These are phyloP conservation scores for Myodes glareolus DNA, from an alignment of 2,113 vertebrate species.

Conservation along the genomic window DNA sequence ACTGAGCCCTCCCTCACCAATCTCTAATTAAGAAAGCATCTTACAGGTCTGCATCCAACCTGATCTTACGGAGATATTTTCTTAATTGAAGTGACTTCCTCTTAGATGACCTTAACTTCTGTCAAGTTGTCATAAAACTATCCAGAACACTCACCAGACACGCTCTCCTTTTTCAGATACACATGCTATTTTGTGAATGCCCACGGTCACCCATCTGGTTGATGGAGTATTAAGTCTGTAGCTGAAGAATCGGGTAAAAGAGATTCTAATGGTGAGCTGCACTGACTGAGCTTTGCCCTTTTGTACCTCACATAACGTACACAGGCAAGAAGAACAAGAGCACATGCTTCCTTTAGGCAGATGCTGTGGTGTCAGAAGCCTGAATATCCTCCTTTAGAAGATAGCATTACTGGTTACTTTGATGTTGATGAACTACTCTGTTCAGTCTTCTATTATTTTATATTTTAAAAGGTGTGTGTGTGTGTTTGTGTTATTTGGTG, in stretches of 20 bases:
- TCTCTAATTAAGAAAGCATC: background rate
- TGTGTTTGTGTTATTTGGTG: background rate
- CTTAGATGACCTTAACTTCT: background rate
- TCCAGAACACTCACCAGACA: too few species aligned
- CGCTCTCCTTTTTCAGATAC: background rate
- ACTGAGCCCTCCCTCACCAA: background rate
- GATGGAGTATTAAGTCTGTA: background rate
- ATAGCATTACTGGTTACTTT: too few species aligned
- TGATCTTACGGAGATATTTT: background rate
- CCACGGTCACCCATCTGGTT: background rate
- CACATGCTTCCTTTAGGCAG: background rate
- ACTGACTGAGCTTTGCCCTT: background rate
- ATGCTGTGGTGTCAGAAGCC: background rate
- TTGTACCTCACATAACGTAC: too few species aligned
- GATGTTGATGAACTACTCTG: background rate
- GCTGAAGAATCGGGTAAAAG: background rate
- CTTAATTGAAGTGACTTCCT: background rate
- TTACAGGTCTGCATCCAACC: background rate
- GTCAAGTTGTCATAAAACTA: background rate
- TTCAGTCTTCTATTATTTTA: too few species aligned
- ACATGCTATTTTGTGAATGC: accelerated
- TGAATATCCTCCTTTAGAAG: background rate
- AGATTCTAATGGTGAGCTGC: background rate
- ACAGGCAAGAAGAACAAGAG: background rate
- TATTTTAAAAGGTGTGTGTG: background rate